A percentile compares a stretch with the other conserved stretches of the same genome.
phyloP scores from a whole-genome alignment of 2,888 invertebrate species.

The Ditylenchus weischeri region DNA sequence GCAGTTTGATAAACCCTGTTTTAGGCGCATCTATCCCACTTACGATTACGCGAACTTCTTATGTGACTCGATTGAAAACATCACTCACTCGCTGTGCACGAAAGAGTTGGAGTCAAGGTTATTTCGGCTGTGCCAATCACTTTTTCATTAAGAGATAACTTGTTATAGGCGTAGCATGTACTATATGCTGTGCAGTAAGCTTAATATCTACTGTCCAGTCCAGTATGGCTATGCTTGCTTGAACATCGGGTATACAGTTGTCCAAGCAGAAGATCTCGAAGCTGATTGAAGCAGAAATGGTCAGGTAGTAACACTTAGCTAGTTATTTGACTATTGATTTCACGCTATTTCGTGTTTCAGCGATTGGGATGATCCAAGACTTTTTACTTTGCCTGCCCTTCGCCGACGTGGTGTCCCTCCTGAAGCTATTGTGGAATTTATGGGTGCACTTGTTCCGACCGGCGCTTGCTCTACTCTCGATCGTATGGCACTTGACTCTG shows the following conservation, averaged over 20 bases:
- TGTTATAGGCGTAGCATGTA: constrained; percentile 79
- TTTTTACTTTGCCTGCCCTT: constrained; percentile 90
- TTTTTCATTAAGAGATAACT: neutral
- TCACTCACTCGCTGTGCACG: constrained; percentile 96
- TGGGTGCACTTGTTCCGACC: constrained; percentile 71
- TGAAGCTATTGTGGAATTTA: constrained; percentile 89
- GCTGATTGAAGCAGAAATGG: constrained; percentile 81
- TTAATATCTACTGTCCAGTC: constrained; percentile 95
- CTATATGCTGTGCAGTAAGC: constrained; percentile 96
- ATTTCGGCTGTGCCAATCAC: neutral
- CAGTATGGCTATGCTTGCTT: constrained; percentile 95
- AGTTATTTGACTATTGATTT: too few relatives aligned
- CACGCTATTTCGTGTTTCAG: constrained; percentile 40
- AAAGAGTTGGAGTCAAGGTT: constrained; percentile 87
- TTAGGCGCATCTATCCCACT: constrained; percentile 90
- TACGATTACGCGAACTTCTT: constrained; percentile 99
- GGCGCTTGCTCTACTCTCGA: constrained; percentile 80
- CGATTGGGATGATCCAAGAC: constrained; percentile 93
- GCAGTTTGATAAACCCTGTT: neutral
- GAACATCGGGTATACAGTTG: constrained; percentile 93
- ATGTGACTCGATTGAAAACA: constrained; percentile 95
- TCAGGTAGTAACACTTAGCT: constrained; percentile 68
- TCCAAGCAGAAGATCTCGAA: constrained; percentile 96
- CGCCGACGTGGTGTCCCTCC: constrained; percentile 88
- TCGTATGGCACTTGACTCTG: constrained; percentile 85